These are phyloP conservation scores for Lindbergichthys nudifrons DNA, from an alignment of 2,797 vertebrate genomes.

Conservation along the genomic window DNA sequence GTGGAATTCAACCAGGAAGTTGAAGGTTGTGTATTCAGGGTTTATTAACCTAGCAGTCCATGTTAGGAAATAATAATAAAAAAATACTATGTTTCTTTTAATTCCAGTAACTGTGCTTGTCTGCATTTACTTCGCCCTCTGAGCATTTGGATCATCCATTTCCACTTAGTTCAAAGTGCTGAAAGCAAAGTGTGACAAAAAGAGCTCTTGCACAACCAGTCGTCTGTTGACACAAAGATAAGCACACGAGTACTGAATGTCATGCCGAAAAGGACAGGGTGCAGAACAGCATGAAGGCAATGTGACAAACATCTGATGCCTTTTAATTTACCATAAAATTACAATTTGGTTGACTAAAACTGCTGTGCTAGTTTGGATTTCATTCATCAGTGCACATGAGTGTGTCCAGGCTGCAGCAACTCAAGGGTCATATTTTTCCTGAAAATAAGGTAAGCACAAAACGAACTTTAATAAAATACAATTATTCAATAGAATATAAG, in stretches of 20 bases:
- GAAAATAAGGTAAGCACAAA: conserved; percentile 77
- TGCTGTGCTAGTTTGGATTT: conserved; percentile 39
- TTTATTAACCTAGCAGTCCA: conserved; percentile 6
- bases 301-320: conserved; percentile 36
- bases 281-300: conserved; percentile 19
- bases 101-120: not conserved
- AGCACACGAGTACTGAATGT: conserved; percentile 28
- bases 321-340: conserved; percentile 49
- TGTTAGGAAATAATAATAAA: conserved; percentile 1
- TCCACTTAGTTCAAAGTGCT: conserved; percentile 56
- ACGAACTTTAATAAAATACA: not conserved
- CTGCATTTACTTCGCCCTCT: not conserved
- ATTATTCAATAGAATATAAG: not conserved
- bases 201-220: conserved; percentile 58
- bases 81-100: conserved; percentile 6
- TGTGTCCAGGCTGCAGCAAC: conserved; percentile 70
- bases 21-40: not conserved
- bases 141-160: conserved; percentile 18
- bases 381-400: conserved; percentile 72
- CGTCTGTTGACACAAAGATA: conserved; percentile 66
- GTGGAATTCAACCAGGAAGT: conserved; percentile 7
- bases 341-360: conserved; percentile 22
- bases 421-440: conserved; percentile 76
- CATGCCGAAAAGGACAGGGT: conserved; percentile 17
- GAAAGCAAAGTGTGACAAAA: conserved; percentile 40